Conservation (phyloP, 2,797 vertebrate genomes). For the Argya squamiceps region DNA sequence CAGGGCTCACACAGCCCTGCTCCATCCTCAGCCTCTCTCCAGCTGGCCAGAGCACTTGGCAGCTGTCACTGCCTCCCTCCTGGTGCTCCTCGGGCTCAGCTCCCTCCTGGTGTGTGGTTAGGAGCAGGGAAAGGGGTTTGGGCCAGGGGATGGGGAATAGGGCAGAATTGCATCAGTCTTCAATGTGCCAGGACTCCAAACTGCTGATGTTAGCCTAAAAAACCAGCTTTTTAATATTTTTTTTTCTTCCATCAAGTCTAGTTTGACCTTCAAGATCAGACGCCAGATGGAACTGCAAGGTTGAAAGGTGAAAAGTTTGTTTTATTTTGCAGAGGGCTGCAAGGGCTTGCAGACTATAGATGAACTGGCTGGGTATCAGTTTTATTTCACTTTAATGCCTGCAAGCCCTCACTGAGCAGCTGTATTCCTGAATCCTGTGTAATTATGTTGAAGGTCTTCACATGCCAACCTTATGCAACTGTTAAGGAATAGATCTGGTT, state of each 20-base stretch:
- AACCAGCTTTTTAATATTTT: not conserved
- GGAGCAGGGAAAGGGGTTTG: not conserved
- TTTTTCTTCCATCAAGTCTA: not conserved
- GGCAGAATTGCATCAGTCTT: not conserved
- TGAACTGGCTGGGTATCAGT: not conserved
- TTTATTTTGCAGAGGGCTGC: not conserved
- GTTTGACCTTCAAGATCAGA: not conserved
- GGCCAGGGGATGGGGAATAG: not conserved
- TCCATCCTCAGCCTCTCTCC: not conserved
- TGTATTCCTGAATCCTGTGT: not conserved
- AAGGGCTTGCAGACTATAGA: not conserved
- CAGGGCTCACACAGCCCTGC: not conserved
- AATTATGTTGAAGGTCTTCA: not conserved
- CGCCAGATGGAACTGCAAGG: not conserved
- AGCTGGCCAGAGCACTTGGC: not conserved
- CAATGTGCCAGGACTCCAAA: not conserved
- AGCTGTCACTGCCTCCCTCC: not conserved
- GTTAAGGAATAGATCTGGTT: not conserved
- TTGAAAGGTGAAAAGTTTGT: not conserved
- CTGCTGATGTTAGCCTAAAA: not conserved
- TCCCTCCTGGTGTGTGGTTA: not conserved
- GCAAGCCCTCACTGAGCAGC: not conserved
- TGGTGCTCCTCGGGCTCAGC: rapidly evolving
- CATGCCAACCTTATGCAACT: not conserved
- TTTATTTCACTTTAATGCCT: not conserved